Conservation (phyloP, 2,113 vertebrate species). For the Otolemur garnettii region DNA sequence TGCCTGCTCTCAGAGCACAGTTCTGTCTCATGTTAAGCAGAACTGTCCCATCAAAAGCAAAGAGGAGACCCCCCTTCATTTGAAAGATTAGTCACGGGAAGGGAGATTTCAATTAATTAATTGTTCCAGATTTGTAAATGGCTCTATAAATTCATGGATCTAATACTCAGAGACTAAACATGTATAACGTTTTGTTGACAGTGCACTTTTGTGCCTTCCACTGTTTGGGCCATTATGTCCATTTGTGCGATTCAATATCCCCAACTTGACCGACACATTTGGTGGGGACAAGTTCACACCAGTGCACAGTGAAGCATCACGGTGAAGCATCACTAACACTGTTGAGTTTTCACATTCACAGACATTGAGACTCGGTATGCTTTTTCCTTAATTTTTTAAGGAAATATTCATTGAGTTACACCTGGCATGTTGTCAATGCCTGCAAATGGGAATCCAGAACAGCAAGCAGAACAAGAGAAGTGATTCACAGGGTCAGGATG, state of each 20-base stretch:
- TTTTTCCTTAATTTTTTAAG: not conserved
- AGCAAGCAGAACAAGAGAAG: not conserved
- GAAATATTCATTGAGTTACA: not conserved
- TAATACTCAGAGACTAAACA: not conserved
- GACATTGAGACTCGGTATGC: not conserved
- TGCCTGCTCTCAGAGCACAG: not conserved
- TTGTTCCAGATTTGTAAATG: not conserved
- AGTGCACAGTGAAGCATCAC: not conserved
- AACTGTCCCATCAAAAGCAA: not conserved
- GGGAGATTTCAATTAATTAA: not conserved
- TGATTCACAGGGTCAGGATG: not conserved
- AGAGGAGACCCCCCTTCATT: not conserved
- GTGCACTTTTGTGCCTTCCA: not conserved
- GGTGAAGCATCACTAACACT: not conserved
- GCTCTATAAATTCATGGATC: not conserved
- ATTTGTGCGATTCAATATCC: not conserved
- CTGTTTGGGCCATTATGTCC: not conserved
- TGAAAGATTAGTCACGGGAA: not conserved
- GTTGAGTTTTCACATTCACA: slow-evolving; percentile 11
- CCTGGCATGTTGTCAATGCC: not conserved
- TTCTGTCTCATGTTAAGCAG: not conserved
- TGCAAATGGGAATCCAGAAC: not conserved
- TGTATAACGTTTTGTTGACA: not conserved
- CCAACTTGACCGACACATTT: not conserved
- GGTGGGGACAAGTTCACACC: not conserved